Base-by-base conservation (phyloP, 2,113 vertebrate species). In the Eretmodus cyanostictus region DNA sequence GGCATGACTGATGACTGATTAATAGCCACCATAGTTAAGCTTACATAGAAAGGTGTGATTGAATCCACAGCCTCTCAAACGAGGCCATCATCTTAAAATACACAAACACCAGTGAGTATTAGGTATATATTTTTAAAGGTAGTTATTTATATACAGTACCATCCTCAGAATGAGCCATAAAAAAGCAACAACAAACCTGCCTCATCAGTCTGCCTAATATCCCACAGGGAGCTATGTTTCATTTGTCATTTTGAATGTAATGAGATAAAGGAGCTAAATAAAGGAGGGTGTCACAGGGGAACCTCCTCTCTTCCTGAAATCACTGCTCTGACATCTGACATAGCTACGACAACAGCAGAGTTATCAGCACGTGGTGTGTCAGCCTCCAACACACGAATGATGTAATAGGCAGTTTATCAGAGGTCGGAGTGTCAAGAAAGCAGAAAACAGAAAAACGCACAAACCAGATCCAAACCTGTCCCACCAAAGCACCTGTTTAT, bases 231-330 rank as follows among this genome's bases (percentile, higher is more conserved):
- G 38, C 57, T 19, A 71, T 80, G 89, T 89, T 94, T 91, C 87
- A 92, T 88, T 91, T 93, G 85, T 92, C 89, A 91, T 91, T 85
- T 90, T 71, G 59, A 89, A 84, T 16, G 34, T 86, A 93, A 91
- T 81, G 84, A 92, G 86, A 93, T 92, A 81, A 89, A 81, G 66
- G 19, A 90, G 82, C 92, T 81, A 91, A 88, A 85, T 82, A 82
- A 59, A 40, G 27, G 78, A 89, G 82, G 82, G 36, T 84, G 83
- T 91, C 92, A 90, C 73, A 36, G 6, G 83, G 86, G 87, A 55
- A 82, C 13, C 81, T 86, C 80, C 84, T 92, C 81, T 89, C 59
- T 89, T 54, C 71, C 84, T 89, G 42, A 86, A 87, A 86, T 90
- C 89, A 47, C 24, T 9, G 87, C 57, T 85, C 73, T 86, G 82